These are phyloP conservation scores for Malachius bipustulatus DNA, from an alignment of 2,888 invertebrate species.

Conservation along the genomic window DNA sequence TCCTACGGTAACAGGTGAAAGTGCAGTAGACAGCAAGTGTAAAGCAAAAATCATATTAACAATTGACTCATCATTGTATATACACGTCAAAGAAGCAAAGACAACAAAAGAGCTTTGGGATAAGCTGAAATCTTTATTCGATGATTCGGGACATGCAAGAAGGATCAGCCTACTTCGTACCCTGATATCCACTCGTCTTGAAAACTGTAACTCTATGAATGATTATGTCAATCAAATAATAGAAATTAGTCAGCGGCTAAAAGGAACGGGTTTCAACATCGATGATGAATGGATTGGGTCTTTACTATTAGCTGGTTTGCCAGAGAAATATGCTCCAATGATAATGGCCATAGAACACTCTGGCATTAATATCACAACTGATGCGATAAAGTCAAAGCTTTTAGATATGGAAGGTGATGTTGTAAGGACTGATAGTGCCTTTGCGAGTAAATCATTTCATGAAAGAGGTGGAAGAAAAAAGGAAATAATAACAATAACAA, in stretches of 20 bases:
- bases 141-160: conserved; percentile 22
- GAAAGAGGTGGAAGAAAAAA: no score
- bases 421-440: no score
- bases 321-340: conserved; percentile 20
- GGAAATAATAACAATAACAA: no score
- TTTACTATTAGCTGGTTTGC: conserved; percentile 21
- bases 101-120: conserved; percentile 21
- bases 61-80: no score
- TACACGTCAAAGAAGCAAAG: conserved; percentile 21
- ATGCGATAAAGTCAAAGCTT: conserved; percentile 24
- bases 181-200: conserved; percentile 21
- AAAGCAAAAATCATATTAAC: conserved; percentile 22
- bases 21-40: no score
- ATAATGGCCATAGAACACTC: conserved; percentile 23
- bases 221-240: conserved; percentile 24
- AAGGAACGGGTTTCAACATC: conserved; percentile 23
- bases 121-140: conserved; percentile 20
- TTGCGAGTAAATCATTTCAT: no score
- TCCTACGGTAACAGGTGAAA: no score
- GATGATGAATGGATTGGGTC: conserved; percentile 24
- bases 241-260: conserved; percentile 21
- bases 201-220: conserved; percentile 22
- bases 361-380: conserved; percentile 20
- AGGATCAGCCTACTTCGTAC: conserved; percentile 22
- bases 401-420: no score